Evolutionary conservation across 2,888 invertebrate genomes (phyloP).

Genomic region (Blastobasis adustella): DNA sequence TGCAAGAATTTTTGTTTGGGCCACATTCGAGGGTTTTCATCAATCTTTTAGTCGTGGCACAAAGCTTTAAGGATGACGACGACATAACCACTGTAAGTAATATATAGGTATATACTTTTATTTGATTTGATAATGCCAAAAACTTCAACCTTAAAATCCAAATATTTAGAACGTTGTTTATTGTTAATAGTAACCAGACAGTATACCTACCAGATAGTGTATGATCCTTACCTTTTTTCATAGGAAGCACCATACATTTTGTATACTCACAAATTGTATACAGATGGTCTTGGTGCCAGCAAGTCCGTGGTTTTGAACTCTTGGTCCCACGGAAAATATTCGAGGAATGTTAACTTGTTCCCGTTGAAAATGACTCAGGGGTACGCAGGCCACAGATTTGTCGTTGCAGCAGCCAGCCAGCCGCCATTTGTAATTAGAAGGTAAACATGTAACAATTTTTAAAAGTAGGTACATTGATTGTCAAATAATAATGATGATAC

Average conservation of each 20-base stretch:
- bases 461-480: no score
- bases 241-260: constrained; percentile 82
- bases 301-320: constrained; percentile 79
- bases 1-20: constrained; percentile 80
- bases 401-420: constrained; percentile 80
- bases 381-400: constrained; percentile 84
- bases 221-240: constrained; percentile 4
- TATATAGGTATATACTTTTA: background rate
- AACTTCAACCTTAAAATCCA: no score
- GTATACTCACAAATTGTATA: constrained; percentile 83
- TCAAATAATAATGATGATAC: no score
- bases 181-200: no score
- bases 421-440: constrained; percentile 83
- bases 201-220: no score
- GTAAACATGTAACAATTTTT: constrained; percentile 35
- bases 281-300: constrained; percentile 83
- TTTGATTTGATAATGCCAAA: no score
- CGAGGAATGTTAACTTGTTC: constrained; percentile 79
- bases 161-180: no score
- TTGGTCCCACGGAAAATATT: constrained; percentile 79
- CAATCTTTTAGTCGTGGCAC: constrained; percentile 81
- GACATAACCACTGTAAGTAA: constrained; percentile 55
- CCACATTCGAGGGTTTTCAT: constrained; percentile 78
- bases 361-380: constrained; percentile 80
- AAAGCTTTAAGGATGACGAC: constrained; percentile 75